Percentiles rank a stretch among this genome's conserved stretches.
phyloP scores from a whole-genome alignment of 1,140 invertebrate genomes.

The Chionoecetes opilio region DNA sequence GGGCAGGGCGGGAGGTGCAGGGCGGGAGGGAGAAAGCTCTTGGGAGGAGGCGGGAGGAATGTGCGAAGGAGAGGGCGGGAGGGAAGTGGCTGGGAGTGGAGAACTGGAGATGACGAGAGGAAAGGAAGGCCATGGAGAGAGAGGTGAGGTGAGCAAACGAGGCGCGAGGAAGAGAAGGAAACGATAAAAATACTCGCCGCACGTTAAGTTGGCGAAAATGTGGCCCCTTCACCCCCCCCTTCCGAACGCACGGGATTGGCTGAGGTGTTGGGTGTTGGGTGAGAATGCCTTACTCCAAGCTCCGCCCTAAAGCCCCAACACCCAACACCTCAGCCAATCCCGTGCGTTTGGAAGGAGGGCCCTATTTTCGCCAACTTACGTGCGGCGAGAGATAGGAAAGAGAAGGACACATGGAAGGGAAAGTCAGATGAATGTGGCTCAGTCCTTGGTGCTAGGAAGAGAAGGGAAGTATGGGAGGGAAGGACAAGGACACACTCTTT shows the following conservation, averaged over 20 bases:
- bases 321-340: too few species aligned
- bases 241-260: too few species aligned
- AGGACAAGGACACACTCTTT: neutral
- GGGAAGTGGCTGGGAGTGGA: neutral
- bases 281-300: too few species aligned
- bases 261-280: too few species aligned
- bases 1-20: neutral
- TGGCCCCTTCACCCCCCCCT: too few species aligned
- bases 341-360: neutral
- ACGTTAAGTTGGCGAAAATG: too few species aligned
- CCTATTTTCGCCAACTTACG: too few species aligned
- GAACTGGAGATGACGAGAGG: neutral
- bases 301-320: too few species aligned
- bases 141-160: neutral
- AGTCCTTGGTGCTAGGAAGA: neutral
- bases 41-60: neutral
- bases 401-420: neutral
- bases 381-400: neutral
- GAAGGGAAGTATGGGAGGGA: neutral
- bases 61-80: neutral
- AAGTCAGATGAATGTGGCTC: neutral
- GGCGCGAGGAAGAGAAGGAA: neutral
- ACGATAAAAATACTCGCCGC: too few species aligned
- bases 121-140: neutral
- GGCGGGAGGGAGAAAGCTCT: neutral